Conservation (phyloP, 2,113 vertebrate genomes). For the Corythoichthys haematopterus region DNA sequence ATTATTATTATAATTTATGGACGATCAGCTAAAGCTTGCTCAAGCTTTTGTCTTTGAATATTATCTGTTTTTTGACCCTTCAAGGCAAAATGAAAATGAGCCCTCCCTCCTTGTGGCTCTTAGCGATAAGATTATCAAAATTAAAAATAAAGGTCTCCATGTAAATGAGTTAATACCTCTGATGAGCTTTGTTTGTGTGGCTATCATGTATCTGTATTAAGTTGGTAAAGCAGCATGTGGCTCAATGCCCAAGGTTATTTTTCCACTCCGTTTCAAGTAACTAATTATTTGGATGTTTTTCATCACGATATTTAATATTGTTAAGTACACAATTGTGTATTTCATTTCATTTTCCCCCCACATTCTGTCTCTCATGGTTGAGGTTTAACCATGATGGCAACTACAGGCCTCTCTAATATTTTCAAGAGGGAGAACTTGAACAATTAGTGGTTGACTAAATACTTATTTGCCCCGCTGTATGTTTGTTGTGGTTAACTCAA, state of each 20-base stretch:
- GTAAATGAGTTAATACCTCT: neutral
- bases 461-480: too few relatives aligned
- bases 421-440: too few relatives aligned
- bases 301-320: too few relatives aligned
- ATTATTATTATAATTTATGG: conserved; percentile 34
- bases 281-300: too few relatives aligned
- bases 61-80: conserved; percentile 12
- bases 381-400: too few relatives aligned
- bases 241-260: neutral
- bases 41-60: conserved; percentile 32
- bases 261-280: neutral
- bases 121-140: neutral
- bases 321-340: too few relatives aligned
- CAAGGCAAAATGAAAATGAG: conserved; percentile 39
- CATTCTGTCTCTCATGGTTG: too few relatives aligned
- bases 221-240: neutral
- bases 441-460: too few relatives aligned
- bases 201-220: neutral
- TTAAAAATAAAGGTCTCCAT: neutral
- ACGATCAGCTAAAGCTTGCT: conserved; percentile 33
- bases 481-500: too few relatives aligned
- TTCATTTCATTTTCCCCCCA: too few relatives aligned
- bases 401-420: too few relatives aligned
- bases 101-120: conserved; percentile 27
- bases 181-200: conserved; percentile 18